Evolutionary conservation across 2,797 vertebrate species (phyloP).

Genomic region (Hephaestus fuliginosus): DNA sequence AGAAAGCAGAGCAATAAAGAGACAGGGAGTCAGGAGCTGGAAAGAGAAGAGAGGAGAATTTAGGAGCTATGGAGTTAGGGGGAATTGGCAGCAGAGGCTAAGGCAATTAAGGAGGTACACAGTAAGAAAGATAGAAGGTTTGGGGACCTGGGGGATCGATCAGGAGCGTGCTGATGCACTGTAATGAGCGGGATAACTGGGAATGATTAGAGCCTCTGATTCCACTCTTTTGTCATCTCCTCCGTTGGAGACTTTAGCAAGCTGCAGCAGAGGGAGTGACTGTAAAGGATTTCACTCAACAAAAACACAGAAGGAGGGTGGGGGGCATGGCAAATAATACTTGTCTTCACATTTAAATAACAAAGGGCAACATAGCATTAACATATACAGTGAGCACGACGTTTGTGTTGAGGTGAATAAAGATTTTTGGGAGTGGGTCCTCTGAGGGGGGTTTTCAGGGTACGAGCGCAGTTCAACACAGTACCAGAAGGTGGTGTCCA

Average conservation of each 20-base stretch:
- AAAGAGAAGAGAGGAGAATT: conserved; percentile 41
- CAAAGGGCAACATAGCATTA: conserved; percentile 63
- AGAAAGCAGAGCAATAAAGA: conserved; percentile 55
- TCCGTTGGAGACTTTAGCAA: conserved; percentile 44
- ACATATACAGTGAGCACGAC: conserved; percentile 75
- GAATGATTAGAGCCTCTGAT: conserved; percentile 74
- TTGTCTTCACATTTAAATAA: conserved; percentile 67
- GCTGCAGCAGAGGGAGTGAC: conserved; percentile 55
- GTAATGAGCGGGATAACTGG: conserved; percentile 71
- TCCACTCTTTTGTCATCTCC: conserved; percentile 73
- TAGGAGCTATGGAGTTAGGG: conserved; percentile 48
- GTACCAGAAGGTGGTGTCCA: conserved; percentile 77
- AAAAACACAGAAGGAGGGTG: conserved; percentile 34
- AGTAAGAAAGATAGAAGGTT: conserved; percentile 73
- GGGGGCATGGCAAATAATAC: conserved; percentile 59
- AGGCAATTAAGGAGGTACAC: conserved; percentile 80
- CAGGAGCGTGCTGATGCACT: conserved; percentile 62
- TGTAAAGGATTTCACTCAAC: conserved; percentile 48
- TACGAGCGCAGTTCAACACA: conserved; percentile 77
- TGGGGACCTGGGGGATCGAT: conserved; percentile 60
- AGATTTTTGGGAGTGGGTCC: conserved; percentile 39
- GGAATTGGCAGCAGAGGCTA: conserved; percentile 73
- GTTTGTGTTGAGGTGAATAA: conserved; percentile 39
- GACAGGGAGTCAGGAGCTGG: conserved; percentile 33
- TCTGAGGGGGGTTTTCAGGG: conserved; percentile 31